A percentile compares a stretch with the other conserved stretches of the same genome.
These are phyloP conservation scores for Coranthus polyacanthus DNA, from an alignment of 2,797 vertebrate species.

Conservation along the genomic window DNA sequence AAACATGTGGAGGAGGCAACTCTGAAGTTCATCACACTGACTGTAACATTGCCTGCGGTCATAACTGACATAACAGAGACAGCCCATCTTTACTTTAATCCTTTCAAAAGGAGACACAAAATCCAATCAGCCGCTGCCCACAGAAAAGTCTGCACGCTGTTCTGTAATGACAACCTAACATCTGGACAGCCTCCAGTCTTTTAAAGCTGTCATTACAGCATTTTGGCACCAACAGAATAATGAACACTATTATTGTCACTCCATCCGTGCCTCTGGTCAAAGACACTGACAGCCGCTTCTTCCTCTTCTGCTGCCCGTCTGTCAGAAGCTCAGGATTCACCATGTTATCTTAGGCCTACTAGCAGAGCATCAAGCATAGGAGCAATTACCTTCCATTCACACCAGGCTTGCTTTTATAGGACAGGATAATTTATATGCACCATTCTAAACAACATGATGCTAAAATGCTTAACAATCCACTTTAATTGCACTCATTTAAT, in stretches of 20 bases:
- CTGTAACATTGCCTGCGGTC: no score
- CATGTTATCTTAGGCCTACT: conserved; percentile 17
- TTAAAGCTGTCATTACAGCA: conserved; percentile 33
- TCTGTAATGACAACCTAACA: conserved; percentile 30
- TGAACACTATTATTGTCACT: background rate
- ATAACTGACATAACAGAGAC: no score
- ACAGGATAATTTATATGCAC: conserved; percentile 8
- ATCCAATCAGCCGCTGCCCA: background rate
- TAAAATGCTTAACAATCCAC: conserved; percentile 1
- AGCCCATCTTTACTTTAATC: background rate
- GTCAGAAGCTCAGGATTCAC: conserved; percentile 4
- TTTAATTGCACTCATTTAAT: conserved; percentile 28
- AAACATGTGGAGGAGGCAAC: conserved; percentile 16
- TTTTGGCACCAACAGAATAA: conserved; percentile 14
- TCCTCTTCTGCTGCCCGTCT: conserved; percentile 5
- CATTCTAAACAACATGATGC: conserved; percentile 2
- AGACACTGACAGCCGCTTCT: conserved; percentile 21
- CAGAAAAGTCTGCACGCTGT: background rate
- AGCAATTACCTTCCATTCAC: background rate
- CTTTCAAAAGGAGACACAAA: background rate
- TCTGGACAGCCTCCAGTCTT: conserved; percentile 22
- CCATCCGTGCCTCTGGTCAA: conserved; percentile 27
- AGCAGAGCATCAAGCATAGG: background rate
- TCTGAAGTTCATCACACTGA: background rate
- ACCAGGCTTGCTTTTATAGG: background rate